A percentile compares a stretch with the other conserved stretches of the same genome.
These are phyloP conservation scores for Calephelis virginiensis DNA, from an alignment of 1,140 invertebrate species.

Conservation along the genomic window DNA sequence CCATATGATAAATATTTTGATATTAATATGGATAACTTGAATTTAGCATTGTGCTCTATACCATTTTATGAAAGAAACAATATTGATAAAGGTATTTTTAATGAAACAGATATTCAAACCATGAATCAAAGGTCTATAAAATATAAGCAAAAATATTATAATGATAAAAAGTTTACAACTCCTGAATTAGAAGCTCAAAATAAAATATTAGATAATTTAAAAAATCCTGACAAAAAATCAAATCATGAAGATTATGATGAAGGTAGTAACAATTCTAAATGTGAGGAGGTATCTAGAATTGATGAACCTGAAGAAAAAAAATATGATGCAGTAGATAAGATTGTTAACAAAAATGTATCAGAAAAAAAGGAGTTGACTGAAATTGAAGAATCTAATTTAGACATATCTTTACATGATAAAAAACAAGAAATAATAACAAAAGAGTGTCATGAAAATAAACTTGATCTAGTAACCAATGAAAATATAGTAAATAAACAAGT, in stretches of 20 bases:
- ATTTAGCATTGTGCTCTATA: constrained; percentile 53
- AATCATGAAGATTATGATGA: constrained; percentile 17
- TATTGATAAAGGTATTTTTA: constrained; percentile 55
- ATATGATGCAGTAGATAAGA: background rate
- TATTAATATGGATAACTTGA: constrained; percentile 62
- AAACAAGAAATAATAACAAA: background rate
- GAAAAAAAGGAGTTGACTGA: background rate
- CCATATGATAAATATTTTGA: constrained; percentile 71
- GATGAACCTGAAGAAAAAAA: background rate
- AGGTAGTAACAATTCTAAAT: constrained; percentile 13
- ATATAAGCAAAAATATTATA: constrained; percentile 70
- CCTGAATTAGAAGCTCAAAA: constrained; percentile 54
- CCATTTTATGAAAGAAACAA: constrained; percentile 70
- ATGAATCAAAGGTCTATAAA: constrained; percentile 67
- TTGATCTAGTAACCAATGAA: constrained; percentile 15
- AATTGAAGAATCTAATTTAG: background rate
- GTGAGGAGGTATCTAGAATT: background rate
- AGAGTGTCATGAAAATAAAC: constrained; percentile 21
- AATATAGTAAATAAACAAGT: background rate
- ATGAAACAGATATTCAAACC: constrained; percentile 52
- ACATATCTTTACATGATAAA: background rate
- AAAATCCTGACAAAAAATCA: constrained; percentile 21
- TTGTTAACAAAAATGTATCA: background rate
- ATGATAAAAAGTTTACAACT: constrained; percentile 58
- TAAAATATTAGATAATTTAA: constrained; percentile 43